Evolutionary conservation across 2,797 vertebrate species (phyloP).

Genomic region (Dendrocincla tyrannina): DNA sequence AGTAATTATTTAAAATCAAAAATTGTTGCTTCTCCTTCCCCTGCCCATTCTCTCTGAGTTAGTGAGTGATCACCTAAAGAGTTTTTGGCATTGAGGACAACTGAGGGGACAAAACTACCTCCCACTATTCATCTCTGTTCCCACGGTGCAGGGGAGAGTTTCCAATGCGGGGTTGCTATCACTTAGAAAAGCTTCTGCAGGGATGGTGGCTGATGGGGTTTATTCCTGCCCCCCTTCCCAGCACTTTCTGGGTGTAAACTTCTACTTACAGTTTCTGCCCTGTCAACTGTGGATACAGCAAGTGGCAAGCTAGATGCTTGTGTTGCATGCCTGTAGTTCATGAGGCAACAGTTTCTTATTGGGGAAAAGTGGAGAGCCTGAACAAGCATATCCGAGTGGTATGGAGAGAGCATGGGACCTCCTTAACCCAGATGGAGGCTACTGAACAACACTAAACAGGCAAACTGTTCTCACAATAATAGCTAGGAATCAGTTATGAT

Average conservation of each 20-base stretch:
- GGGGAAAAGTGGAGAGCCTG: not conserved
- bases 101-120: not conserved
- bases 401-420: not conserved
- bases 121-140: not conserved
- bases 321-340: not conserved
- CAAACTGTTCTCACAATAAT: not conserved
- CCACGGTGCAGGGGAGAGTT: not conserved
- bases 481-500: not conserved
- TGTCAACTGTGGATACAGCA: not conserved
- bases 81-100: not conserved
- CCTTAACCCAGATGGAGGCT: not conserved
- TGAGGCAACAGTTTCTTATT: fast-evolving
- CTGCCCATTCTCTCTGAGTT: not conserved
- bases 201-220: not conserved
- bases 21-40: not conserved
- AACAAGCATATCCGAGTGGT: not conserved
- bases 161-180: not conserved
- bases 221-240: not conserved
- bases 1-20: not conserved
- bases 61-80: not conserved
- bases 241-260: not conserved
- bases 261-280: not conserved
- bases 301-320: not conserved
- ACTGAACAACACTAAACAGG: not conserved
- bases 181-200: not conserved